phyloP scores from a whole-genome alignment of 1,140 invertebrate species.

The Antheraea pernyi region DNA sequence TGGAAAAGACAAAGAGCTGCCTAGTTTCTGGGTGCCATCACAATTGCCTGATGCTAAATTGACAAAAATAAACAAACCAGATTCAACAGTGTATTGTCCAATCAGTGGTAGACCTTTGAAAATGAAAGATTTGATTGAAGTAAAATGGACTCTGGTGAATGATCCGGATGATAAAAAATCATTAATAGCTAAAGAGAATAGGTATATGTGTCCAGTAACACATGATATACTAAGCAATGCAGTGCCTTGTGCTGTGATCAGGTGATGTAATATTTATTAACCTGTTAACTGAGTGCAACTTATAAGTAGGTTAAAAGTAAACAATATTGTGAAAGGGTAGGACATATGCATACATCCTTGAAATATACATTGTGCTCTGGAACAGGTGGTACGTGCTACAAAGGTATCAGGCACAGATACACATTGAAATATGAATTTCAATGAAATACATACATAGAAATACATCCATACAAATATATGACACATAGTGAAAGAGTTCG shows the following conservation, averaged over 20 bases:
- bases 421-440: too few relatives aligned
- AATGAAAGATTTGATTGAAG: constrained; percentile 94
- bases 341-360: too few relatives aligned
- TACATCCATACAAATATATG: too few relatives aligned
- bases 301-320: too few relatives aligned
- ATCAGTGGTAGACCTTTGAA: constrained; percentile 93
- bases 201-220: constrained; percentile 98
- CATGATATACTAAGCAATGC: constrained; percentile 97
- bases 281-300: too few relatives aligned
- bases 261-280: constrained; percentile 47
- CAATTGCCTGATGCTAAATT: constrained; percentile 93
- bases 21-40: constrained; percentile 98
- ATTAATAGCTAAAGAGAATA: constrained; percentile 89
- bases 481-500: too few relatives aligned
- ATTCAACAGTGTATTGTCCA: constrained; percentile 95
- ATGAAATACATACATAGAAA: too few relatives aligned
- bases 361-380: too few relatives aligned
- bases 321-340: too few relatives aligned
- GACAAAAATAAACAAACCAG: constrained; percentile 89
- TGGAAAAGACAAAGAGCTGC: constrained; percentile 80
- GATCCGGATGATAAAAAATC: constrained; percentile 91
- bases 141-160: constrained; percentile 96
- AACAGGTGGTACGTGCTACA: too few relatives aligned
- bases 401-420: too few relatives aligned
- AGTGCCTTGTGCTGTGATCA: constrained; percentile 94